phyloP scores from a whole-genome alignment of 2,888 invertebrate species.

The Plagodis pulveraria region DNA sequence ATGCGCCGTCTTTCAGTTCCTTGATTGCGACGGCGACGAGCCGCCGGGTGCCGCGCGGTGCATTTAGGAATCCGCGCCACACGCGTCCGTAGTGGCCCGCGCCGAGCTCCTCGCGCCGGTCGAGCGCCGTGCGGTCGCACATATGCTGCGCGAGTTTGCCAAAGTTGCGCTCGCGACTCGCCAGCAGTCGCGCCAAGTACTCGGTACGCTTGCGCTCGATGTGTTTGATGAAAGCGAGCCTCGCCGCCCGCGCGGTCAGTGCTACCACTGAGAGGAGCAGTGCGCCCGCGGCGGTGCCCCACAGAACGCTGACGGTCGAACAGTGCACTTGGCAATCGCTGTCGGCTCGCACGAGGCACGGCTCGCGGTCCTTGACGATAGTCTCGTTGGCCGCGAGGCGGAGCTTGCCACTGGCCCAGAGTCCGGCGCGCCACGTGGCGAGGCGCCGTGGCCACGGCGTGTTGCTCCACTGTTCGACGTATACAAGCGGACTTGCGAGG shows the following conservation, averaged over 20 bases:
- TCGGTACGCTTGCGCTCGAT: slow-evolving; percentile 55
- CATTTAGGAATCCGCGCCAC: slow-evolving; percentile 51
- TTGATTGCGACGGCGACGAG: slow-evolving; percentile 90
- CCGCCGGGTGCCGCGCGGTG: slow-evolving; percentile 37
- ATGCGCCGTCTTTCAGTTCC: slow-evolving; percentile 90
- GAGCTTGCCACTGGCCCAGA: background rate
- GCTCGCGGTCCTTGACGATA: slow-evolving; percentile 28
- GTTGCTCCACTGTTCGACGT: slow-evolving; percentile 28
- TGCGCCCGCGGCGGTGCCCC: slow-evolving; percentile 36
- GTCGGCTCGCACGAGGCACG: background rate
- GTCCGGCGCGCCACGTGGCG: background rate
- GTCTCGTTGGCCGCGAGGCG: slow-evolving; percentile 4
- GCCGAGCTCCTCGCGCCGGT: slow-evolving; percentile 55
- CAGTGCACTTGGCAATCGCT: background rate
- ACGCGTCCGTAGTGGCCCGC: slow-evolving; percentile 64
- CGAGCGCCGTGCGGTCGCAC: slow-evolving; percentile 37
- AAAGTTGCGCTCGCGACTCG: slow-evolving; percentile 26
- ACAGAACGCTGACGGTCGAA: slow-evolving; percentile 40
- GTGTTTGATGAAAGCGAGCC: slow-evolving; percentile 51
- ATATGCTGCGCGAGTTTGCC: slow-evolving; percentile 39
- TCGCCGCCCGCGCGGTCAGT: slow-evolving; percentile 37
- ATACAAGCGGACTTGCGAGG: slow-evolving; percentile 5
- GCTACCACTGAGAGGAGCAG: slow-evolving; percentile 25
- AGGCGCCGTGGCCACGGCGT: slow-evolving; percentile 9
- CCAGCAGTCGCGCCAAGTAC: slow-evolving; percentile 64